Conservation (phyloP, 2,888 invertebrate species). For the Hemaris fuciformis region DNA sequence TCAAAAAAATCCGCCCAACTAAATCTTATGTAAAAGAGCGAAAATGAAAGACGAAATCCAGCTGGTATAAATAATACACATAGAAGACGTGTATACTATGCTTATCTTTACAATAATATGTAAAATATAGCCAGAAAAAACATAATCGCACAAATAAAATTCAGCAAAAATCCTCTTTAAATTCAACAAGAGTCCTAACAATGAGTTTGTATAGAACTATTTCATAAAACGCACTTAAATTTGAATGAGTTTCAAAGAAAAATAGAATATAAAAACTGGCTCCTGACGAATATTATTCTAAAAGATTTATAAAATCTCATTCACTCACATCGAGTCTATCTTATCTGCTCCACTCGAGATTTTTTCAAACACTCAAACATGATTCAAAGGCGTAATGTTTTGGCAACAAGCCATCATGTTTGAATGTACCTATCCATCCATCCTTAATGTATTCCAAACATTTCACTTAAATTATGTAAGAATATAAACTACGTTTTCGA, state of each 20-base stretch:
- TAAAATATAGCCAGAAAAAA: not conserved
- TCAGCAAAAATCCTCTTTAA: no score
- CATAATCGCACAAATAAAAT: not conserved
- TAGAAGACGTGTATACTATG: no score
- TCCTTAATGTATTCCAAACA: not conserved
- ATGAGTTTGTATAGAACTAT: not conserved
- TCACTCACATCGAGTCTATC: not conserved
- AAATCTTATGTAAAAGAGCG: no score
- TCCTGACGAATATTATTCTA: not conserved
- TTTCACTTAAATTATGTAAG: slow-evolving; percentile 8
- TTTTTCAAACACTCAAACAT: not conserved
- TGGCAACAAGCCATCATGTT: not conserved
- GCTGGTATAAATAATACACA: no score
- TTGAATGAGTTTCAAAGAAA: not conserved
- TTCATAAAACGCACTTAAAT: not conserved
- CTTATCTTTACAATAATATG: not conserved
- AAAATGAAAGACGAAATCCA: no score
- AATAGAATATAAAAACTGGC: not conserved
- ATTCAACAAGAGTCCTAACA: not conserved
- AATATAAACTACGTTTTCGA: slow-evolving; percentile 7
- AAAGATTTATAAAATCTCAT: not conserved
- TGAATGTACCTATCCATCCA: not conserved
- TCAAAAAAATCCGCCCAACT: not conserved
- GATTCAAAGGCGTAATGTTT: not conserved
- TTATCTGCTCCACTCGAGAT: not conserved